phyloP scores from a whole-genome alignment of 2,797 vertebrate genomes.

The Notolabrus celidotus region DNA sequence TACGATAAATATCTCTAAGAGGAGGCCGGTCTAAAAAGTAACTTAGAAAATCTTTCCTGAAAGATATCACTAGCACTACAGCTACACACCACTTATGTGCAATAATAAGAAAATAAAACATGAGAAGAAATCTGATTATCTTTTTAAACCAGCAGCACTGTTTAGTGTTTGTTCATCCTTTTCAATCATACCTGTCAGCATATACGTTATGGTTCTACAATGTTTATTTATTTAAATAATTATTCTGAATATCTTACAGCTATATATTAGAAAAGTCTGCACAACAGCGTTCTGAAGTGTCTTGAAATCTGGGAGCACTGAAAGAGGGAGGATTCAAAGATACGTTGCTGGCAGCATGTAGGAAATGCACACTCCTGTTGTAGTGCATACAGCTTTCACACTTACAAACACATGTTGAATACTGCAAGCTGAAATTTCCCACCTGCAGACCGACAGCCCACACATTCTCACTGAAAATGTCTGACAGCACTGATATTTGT shows the following conservation, averaged over 20 bases:
- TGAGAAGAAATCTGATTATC: conserved; percentile 69
- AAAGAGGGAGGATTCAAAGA: conserved; percentile 44
- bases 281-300: conserved; percentile 48
- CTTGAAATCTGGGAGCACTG: conserved; percentile 31
- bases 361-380: conserved; percentile 35
- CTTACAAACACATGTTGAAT: conserved; percentile 38
- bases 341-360: conserved; percentile 41
- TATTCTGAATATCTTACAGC: conserved; percentile 69
- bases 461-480: conserved; percentile 33
- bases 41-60: conserved; percentile 52
- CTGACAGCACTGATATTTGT: conserved; percentile 24
- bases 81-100: conserved; percentile 73
- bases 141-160: conserved; percentile 71
- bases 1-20: conserved; percentile 59
- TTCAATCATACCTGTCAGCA: conserved; percentile 59
- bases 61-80: conserved; percentile 64
- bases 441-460: conserved; percentile 29
- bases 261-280: conserved; percentile 72
- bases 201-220: conserved; percentile 69
- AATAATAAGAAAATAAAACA: conserved; percentile 53
- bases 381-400: conserved; percentile 29
- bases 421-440: conserved; percentile 28
- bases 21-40: conserved; percentile 53
- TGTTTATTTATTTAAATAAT: conserved; percentile 67
- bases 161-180: conserved; percentile 58